phyloP scores from a whole-genome alignment of 2,888 invertebrate species.

The Synergus itoensis region DNA sequence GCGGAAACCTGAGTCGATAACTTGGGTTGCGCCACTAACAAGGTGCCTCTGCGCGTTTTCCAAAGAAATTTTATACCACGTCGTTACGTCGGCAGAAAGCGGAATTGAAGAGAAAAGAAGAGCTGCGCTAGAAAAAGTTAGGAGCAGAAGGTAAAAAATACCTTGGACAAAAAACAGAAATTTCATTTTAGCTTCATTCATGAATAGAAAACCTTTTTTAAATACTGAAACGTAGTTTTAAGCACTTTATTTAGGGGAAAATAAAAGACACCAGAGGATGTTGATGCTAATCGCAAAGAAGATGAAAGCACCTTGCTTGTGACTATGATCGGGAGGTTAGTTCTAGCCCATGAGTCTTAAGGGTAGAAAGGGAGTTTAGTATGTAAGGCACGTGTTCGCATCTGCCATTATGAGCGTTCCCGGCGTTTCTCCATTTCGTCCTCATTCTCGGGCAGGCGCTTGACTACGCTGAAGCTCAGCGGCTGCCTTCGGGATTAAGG shows the following conservation, averaged over 20 bases:
- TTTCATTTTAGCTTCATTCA: neutral
- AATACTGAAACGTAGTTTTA: neutral
- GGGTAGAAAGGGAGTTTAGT: slow-evolving; percentile 59
- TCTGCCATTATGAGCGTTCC: slow-evolving; percentile 76
- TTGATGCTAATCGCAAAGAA: neutral
- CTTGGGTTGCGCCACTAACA: slow-evolving; percentile 42
- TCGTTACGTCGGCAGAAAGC: slow-evolving; percentile 46
- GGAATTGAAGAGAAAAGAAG: slow-evolving; percentile 30
- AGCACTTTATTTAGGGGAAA: neutral
- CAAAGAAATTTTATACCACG: slow-evolving; percentile 63
- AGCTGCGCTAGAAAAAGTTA: slow-evolving; percentile 7
- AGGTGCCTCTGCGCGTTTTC: slow-evolving; percentile 39
- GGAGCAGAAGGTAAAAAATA: neutral
- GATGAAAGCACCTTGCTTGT: slow-evolving; percentile 30
- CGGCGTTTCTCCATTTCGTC: slow-evolving; percentile 72
- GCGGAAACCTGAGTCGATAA: slow-evolving; percentile 48
- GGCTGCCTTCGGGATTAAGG: slow-evolving; percentile 67
- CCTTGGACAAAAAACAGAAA: neutral
- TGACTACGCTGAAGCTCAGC: slow-evolving; percentile 49
- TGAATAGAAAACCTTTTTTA: neutral
- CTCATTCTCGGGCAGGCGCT: slow-evolving; percentile 68
- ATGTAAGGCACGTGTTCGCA: slow-evolving; percentile 77
- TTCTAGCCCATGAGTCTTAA: slow-evolving; percentile 44
- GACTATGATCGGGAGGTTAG: slow-evolving; percentile 47
- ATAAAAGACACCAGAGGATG: neutral